Conservation (phyloP, 2,888 invertebrate genomes). For the Dasysyrphus tricinctus region DNA sequence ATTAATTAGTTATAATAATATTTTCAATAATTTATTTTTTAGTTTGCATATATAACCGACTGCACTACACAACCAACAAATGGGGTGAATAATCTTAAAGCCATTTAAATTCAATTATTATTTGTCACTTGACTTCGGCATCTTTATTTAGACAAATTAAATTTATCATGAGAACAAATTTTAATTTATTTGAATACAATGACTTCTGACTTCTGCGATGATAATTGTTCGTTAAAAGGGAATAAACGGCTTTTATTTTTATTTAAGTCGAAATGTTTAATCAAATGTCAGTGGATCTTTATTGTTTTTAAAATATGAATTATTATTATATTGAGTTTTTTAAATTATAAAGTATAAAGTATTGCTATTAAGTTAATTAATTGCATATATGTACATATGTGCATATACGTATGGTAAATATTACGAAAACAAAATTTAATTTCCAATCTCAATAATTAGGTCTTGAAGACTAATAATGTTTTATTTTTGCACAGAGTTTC, state of each 20-base stretch:
- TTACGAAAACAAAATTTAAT: too few relatives aligned
- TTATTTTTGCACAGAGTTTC: too few relatives aligned
- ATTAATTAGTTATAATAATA: constrained; percentile 13
- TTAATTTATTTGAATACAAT: constrained; percentile 30
- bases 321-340: not conserved
- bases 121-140: constrained; percentile 37
- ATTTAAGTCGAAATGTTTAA: constrained; percentile 18
- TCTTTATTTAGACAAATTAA: constrained; percentile 53
- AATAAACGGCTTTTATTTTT: constrained; percentile 36
- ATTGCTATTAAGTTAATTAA: not conserved
- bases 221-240: constrained; percentile 3
- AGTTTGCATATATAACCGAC: constrained; percentile 1
- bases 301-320: constrained; percentile 1
- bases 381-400: not conserved
- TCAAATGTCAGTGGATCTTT: constrained; percentile 3
- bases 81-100: constrained; percentile 48
- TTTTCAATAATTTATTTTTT: constrained; percentile 21
- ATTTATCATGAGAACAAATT: constrained; percentile 33
- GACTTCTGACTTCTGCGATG: constrained; percentile 19
- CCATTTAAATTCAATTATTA: constrained; percentile 54
- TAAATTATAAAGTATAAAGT: not conserved
- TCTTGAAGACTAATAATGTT: too few relatives aligned
- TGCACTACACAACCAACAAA: not conserved
- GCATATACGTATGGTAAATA: too few relatives aligned
- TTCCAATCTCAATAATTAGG: too few relatives aligned